Base-by-base conservation (phyloP, 1,140 invertebrate species). In the silkworm (Bombyx mori) region DNA sequence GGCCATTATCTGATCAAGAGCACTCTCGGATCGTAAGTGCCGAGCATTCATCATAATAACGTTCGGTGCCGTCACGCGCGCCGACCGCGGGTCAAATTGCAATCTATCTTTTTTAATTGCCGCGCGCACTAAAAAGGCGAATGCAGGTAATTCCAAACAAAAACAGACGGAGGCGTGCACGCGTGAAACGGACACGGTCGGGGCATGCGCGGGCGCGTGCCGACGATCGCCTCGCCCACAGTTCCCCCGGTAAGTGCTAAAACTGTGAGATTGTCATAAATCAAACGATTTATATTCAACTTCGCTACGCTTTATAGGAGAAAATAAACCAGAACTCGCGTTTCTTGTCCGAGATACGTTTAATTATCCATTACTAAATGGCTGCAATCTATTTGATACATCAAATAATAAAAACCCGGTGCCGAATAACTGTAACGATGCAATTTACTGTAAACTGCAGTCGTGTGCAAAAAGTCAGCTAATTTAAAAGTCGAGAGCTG, bases 101-200 rank as follows among this genome's bases (percentile, higher is more conserved):
- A 84, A 84, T 84, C 77, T 73, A 82, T 84, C 83, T 86, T 83
- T 86, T 83, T 82, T 86, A 86, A 86, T 86, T 86, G 74, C 76
- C 63, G 44, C 57, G 59, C 65, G 68, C 65, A 69, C 72, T 76
- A 72, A 73, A 75, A 78, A 77, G 66, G 60, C 61, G 64, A 69
- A 73, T 60, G 63, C 69, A 60, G 57, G 71, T 73, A 71, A 77
- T 75, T 77, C 71, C 52, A 64, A 71, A 69, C 68, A 65, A 78
- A 71, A 75, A 72, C 69, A 72, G 66, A 69, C 62, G 65, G 61
- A 75, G 66, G 74, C 76, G 77, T 61, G 69, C 71, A 72, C 75
- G 77, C 77, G 77, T 76, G 75, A 73, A 75, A 73, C 72, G 71
- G 74, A 73, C 70, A 70, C 66, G 67, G 65, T 35, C 56, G 49